Conservation (phyloP, 2,888 invertebrate species). For the Schrankia costaestrigalis region DNA sequence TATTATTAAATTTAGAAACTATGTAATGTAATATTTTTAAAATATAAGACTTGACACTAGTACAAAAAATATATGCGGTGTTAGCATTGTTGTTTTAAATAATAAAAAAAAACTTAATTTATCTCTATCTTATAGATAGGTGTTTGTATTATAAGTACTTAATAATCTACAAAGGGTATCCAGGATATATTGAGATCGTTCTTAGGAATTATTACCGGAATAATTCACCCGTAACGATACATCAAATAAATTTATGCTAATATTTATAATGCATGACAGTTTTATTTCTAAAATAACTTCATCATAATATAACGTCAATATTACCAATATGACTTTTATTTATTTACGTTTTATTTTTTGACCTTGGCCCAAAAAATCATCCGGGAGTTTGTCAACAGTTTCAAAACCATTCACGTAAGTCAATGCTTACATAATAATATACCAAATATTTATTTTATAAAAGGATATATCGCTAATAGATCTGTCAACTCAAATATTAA, state of each 20-base stretch:
- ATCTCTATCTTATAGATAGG: conserved; percentile 73
- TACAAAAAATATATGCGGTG: conserved; percentile 73
- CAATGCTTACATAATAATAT: too few species aligned
- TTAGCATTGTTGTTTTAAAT: conserved; percentile 60
- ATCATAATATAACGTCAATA: conserved; percentile 29
- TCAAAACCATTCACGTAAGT: conserved; percentile 8
- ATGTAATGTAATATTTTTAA: conserved; percentile 52
- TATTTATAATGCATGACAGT: conserved; percentile 65
- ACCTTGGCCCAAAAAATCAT: conserved; percentile 26
- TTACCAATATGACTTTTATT: conserved; percentile 32
- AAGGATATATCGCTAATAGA: too few species aligned
- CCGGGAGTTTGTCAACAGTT: conserved; percentile 9
- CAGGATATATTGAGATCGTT: conserved; percentile 49
- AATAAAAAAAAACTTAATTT: conserved; percentile 33
- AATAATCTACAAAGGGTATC: conserved; percentile 30
- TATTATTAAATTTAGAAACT: conserved; percentile 58
- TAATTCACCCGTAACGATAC: conserved; percentile 63
- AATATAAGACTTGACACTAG: conserved; percentile 60
- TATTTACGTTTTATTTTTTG: conserved; percentile 25
- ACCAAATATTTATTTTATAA: too few species aligned
- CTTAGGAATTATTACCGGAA: conserved; percentile 68
- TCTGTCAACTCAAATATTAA: too few species aligned
- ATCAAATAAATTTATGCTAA: conserved; percentile 51
- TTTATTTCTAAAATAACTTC: conserved; percentile 19
- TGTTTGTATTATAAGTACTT: conserved; percentile 33